Percentiles rank a stretch among this genome's conserved stretches.
Conservation (phyloP, 2,113 vertebrate genomes). For the Speoplatyrhinus poulsoni region DNA sequence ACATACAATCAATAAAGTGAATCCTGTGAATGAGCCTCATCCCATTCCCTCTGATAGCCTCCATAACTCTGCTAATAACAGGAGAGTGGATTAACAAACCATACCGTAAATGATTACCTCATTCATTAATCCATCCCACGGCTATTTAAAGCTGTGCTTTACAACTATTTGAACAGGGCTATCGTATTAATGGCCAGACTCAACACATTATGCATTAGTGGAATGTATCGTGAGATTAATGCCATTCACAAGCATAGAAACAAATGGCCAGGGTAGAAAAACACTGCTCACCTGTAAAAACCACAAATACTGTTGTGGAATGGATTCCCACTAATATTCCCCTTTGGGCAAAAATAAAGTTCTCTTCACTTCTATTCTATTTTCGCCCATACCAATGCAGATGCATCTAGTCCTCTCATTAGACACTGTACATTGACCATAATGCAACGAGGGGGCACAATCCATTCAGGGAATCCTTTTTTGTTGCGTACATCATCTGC, state of each 20-base stretch:
- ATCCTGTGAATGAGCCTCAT: slow-evolving; percentile 40
- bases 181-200: slow-evolving; percentile 59
- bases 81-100: slow-evolving; percentile 67
- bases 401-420: slow-evolving; percentile 57
- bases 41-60: slow-evolving; percentile 49
- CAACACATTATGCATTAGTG: slow-evolving; percentile 50
- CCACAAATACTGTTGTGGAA: not conserved
- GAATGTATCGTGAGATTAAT: slow-evolving; percentile 59
- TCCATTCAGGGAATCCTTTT: slow-evolving; percentile 63
- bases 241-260: slow-evolving; percentile 53
- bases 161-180: slow-evolving; percentile 69
- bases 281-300: slow-evolving; percentile 29
- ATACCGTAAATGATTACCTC: slow-evolving; percentile 70
- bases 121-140: slow-evolving; percentile 65
- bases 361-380: not conserved
- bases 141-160: slow-evolving; percentile 67
- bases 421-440: slow-evolving; percentile 46
- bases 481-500: slow-evolving; percentile 36
- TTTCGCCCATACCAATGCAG: slow-evolving; percentile 41
- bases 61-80: slow-evolving; percentile 68
- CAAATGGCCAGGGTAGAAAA: slow-evolving; percentile 31
- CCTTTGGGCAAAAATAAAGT: not conserved
- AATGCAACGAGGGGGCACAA: slow-evolving; percentile 41
- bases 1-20: slow-evolving; percentile 52
- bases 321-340: not conserved